These are phyloP conservation scores for Macaria notata DNA, from an alignment of 2,888 invertebrate genomes.

Conservation along the genomic window DNA sequence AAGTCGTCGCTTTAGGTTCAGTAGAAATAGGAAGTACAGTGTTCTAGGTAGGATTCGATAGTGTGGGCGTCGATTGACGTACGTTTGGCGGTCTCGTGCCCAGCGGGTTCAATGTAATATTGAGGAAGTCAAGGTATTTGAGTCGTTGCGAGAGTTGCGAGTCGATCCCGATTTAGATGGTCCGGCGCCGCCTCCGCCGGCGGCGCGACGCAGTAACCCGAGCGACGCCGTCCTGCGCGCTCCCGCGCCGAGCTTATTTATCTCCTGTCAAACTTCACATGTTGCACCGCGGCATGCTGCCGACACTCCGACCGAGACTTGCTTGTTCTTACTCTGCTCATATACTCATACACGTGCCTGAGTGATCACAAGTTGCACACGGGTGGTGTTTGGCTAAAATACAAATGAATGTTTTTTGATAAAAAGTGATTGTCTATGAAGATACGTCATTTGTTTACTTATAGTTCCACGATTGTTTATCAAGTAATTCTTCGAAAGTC, in stretches of 20 bases:
- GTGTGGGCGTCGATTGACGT: constrained; percentile 78
- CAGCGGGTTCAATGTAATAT: constrained; percentile 81
- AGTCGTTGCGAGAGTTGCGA: constrained; percentile 79
- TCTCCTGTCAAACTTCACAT: constrained; percentile 43
- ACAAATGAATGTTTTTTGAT: constrained; percentile 19
- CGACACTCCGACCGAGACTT: constrained; percentile 20
- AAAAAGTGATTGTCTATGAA: constrained; percentile 29
- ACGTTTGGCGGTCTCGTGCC: constrained; percentile 72
- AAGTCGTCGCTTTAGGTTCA: constrained; percentile 28
- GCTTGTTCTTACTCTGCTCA: constrained; percentile 19
- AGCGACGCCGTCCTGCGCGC: constrained; percentile 75
- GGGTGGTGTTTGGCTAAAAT: constrained; percentile 32
- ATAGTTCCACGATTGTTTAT: constrained; percentile 8
- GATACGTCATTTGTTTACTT: constrained; percentile 6
- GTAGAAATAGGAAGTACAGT: constrained; percentile 45
- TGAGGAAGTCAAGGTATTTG: constrained; percentile 83
- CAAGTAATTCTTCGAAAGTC: constrained; percentile 12
- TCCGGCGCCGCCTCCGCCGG: constrained; percentile 74
- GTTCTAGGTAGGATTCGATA: constrained; percentile 46
- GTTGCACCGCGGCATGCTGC: constrained; percentile 50
- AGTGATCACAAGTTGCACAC: constrained; percentile 31
- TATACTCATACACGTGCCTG: constrained; percentile 33
- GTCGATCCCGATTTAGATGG: constrained; percentile 81
- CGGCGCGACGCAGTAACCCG: constrained; percentile 78
- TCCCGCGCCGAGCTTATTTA: constrained; percentile 59